Conservation (phyloP, 2,888 invertebrate genomes). For the Nineta flava region DNA sequence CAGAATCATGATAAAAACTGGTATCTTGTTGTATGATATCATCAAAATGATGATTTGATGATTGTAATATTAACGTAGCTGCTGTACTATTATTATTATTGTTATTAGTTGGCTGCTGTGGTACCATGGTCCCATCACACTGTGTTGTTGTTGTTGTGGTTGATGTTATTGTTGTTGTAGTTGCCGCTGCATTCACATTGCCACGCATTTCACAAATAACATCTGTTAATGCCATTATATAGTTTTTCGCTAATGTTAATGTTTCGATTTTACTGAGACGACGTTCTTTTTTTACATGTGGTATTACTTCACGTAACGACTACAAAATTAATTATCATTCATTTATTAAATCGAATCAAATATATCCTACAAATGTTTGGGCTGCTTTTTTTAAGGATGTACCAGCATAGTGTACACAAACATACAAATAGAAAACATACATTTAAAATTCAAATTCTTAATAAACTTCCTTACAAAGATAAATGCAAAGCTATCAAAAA, state of each 20-base stretch:
- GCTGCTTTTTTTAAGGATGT: not conserved
- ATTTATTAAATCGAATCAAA: not conserved
- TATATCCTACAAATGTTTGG: not conserved
- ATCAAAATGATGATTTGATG: no score
- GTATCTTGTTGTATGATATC: conserved; percentile 1
- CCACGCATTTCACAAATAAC: conserved; percentile 69
- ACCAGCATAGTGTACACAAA: no score
- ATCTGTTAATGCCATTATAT: conserved; percentile 77
- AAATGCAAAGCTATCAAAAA: no score
- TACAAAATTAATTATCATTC: conserved; percentile 26
- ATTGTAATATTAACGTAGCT: no score
- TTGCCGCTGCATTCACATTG: conserved; percentile 27
- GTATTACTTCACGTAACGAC: conserved; percentile 71
- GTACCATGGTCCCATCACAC: no score
- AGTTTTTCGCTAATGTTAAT: conserved; percentile 74
- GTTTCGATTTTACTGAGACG: conserved; percentile 81
- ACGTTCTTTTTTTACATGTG: conserved; percentile 70
- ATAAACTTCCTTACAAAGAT: no score
- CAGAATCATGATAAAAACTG: conserved; percentile 7
- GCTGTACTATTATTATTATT: no score
- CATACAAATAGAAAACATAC: no score
- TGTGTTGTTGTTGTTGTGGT: not conserved
- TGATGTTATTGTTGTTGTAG: no score
- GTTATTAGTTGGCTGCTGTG: no score
- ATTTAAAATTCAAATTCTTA: no score